phyloP scores from a whole-genome alignment of 2,888 invertebrate genomes.

The Epicampocera succincta region DNA sequence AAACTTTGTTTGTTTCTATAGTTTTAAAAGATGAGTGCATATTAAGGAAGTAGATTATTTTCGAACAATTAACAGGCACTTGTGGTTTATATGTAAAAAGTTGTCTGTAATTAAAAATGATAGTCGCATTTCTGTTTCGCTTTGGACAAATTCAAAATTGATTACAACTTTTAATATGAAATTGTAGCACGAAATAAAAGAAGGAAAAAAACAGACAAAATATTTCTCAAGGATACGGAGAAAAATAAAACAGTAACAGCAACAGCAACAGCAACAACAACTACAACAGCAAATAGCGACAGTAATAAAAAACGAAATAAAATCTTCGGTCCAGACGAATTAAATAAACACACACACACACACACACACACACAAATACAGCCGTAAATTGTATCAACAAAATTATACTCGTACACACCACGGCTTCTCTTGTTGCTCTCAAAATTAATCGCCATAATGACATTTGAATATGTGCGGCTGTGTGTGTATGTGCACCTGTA shows the following conservation, averaged over 20 bases:
- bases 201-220: constrained; percentile 1
- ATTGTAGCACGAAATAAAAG: constrained; percentile 18
- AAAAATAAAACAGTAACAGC: neutral
- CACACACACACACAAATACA: neutral
- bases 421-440: constrained; percentile 32
- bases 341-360: neutral
- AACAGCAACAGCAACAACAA: neutral
- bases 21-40: too few species aligned
- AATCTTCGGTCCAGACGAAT: constrained; percentile 25
- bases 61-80: too few species aligned
- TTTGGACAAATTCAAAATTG: constrained; percentile 8
- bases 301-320: constrained; percentile 12
- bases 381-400: too few species aligned
- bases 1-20: too few species aligned
- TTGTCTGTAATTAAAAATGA: too few species aligned
- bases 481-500: neutral
- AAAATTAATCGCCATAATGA: constrained; percentile 38
- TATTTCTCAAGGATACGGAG: constrained; percentile 26
- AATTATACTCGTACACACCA: neutral
- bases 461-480: constrained; percentile 21
- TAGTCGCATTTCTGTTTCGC: too few species aligned
- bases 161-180: constrained; percentile 22
- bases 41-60: too few species aligned
- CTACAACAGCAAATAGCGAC: neutral
- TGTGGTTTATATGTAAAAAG: too few species aligned